Percentiles rank a stretch among this genome's conserved stretches.
Evolutionary conservation across 2,797 vertebrate species (phyloP).

Genomic region (Pagetopsis macropterus): DNA sequence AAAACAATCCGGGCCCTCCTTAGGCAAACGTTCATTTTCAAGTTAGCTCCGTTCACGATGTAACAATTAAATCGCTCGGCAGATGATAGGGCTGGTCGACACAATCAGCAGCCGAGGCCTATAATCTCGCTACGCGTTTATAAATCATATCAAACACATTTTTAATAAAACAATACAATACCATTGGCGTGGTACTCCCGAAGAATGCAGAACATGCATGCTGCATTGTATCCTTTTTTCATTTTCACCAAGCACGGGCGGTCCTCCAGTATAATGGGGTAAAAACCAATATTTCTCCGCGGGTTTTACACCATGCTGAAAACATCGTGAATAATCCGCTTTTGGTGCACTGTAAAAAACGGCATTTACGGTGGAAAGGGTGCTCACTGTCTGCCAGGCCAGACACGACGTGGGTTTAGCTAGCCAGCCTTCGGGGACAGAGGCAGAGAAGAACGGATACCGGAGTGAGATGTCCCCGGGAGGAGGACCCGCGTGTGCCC

Average conservation of each 20-base stretch:
- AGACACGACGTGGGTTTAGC: constrained; percentile 75
- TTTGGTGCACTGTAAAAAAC: constrained; percentile 58
- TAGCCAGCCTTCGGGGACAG: constrained; percentile 79
- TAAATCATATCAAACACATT: constrained; percentile 68
- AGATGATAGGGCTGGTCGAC: constrained; percentile 76
- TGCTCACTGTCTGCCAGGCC: constrained; percentile 71
- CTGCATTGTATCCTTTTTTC: constrained; percentile 81
- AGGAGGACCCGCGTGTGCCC: constrained; percentile 84
- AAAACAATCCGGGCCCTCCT: constrained; percentile 55
- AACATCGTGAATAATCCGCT: constrained; percentile 81
- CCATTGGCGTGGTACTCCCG: constrained; percentile 72
- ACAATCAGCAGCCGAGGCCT: constrained; percentile 79
- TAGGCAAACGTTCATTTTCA: constrained; percentile 63
- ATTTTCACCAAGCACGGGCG: constrained; percentile 81
- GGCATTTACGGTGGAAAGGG: constrained; percentile 57
- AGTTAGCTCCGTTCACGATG: constrained; percentile 81
- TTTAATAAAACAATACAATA: constrained; percentile 72
- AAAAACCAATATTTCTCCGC: constrained; percentile 80
- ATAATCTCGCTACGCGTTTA: constrained; percentile 66
- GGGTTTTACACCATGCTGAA: constrained; percentile 75
- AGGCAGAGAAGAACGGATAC: constrained; percentile 81
- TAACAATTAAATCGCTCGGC: constrained; percentile 80
- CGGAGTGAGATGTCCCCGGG: constrained; percentile 84
- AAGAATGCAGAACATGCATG: constrained; percentile 80
- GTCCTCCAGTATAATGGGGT: constrained; percentile 78